Evolutionary conservation across 2,888 invertebrate species (phyloP), one percentile per base, ranked within the genome.

Genomic region (Agriopis marginaria): DNA sequence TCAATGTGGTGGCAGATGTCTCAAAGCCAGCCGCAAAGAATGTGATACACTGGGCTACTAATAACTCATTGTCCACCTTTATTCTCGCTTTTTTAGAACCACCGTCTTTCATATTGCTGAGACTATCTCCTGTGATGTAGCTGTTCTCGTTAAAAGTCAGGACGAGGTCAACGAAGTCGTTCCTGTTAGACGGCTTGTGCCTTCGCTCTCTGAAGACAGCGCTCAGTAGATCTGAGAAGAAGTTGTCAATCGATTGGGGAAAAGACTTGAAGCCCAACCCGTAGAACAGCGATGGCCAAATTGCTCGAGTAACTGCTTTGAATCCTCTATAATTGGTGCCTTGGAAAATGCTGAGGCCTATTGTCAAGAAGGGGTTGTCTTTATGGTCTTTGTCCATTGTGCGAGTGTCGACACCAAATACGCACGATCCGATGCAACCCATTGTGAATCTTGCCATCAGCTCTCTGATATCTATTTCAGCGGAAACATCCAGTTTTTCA

Each of bases 21-120:
- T 90, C 90, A 56, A 80, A 90, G 0, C 90, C 90, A 32, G 88
- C 89, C 0, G 80, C 82, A 45, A 89, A 90, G 64, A 96, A 95
- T 0, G 94, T 79, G 44, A 95, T 89, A 3, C 95, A 93, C 67
- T 96, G 95, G 0, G 95, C 91, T 0, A 93, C 88, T 7, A 96
- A 74, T 49, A 95, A 79, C 3, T 93, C 87, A 11, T 94, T 79
- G 0, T 89, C 84, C 0, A 95, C 78, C 3, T 85, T 79, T 0
- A 91, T 45, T 11, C 74, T 73, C 0, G 82, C 75, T 58, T 79
- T 86, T 12, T 82, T 78, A 3, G 73, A 74, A 0, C 70, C 77
- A 0, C 80, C 81, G 42, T 10, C 74, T 50, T 82, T 83, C 74
- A 83, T 74, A 49, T 85, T 87, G 0, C 56, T 79, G 32, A 89